phyloP scores from a whole-genome alignment of 2,113 vertebrate genomes.

The Ictalurus punctatus region DNA sequence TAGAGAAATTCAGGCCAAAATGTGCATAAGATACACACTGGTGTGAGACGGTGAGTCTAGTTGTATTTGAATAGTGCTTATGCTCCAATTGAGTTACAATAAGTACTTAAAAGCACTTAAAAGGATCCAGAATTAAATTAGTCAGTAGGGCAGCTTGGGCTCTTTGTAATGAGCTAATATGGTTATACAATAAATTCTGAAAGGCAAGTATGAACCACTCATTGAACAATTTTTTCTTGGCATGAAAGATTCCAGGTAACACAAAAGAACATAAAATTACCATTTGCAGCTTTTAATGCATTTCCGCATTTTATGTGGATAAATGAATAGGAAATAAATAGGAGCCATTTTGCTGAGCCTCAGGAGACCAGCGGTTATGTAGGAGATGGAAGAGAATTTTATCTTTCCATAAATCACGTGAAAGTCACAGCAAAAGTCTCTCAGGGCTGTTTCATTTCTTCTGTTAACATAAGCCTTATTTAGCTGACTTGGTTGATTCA shows the following conservation, averaged over 20 bases:
- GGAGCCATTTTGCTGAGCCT: conserved; percentile 44
- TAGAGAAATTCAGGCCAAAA: neutral
- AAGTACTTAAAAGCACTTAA: conserved; percentile 8
- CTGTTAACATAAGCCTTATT: conserved; percentile 22
- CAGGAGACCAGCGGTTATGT: conserved; percentile 33
- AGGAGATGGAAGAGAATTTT: conserved; percentile 41
- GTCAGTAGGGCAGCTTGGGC: neutral
- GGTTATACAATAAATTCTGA: neutral
- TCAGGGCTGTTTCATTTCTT: conserved; percentile 23
- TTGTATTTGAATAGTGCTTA: conserved; percentile 1
- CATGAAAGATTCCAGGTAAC: neutral
- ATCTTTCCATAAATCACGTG: conserved; percentile 35
- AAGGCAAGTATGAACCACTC: conserved; percentile 13
- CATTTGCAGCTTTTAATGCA: conserved; percentile 36
- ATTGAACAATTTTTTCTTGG: conserved; percentile 6
- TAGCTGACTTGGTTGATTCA: conserved; percentile 22
- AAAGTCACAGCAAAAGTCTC: conserved; percentile 41
- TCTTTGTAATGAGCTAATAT: conserved; percentile 18
- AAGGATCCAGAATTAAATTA: neutral
- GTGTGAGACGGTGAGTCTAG: neutral
- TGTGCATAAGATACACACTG: neutral
- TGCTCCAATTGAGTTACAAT: neutral
- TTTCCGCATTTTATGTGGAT: conserved; percentile 40
- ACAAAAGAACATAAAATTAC: conserved; percentile 35
- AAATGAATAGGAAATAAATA: conserved; percentile 40